Percentiles rank a stretch among this genome's conserved stretches.
Conservation (phyloP, 1,140 invertebrate species). For the Caenorhabditis briggsae region DNA sequence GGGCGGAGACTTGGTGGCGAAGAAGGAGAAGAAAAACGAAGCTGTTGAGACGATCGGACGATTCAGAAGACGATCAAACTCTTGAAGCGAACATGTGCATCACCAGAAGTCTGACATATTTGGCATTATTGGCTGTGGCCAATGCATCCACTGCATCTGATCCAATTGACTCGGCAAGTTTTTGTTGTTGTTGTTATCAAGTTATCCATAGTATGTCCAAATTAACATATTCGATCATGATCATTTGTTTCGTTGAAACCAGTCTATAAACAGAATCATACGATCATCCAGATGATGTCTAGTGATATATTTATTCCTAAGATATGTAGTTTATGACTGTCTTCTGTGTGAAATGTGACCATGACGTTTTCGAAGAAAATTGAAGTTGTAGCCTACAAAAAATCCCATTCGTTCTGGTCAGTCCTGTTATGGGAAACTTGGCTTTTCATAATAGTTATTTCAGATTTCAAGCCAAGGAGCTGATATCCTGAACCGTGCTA, state of each 20-base stretch:
- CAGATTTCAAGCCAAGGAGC: slow-evolving; percentile 52
- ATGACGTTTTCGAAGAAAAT: background rate
- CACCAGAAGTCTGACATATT: background rate
- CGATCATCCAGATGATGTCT: slow-evolving; percentile 4
- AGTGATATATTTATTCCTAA: slow-evolving; percentile 1
- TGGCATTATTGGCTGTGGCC: background rate
- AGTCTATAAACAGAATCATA: background rate
- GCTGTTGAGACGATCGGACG: background rate
- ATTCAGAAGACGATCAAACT: slow-evolving; percentile 54
- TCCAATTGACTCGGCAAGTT: slow-evolving; percentile 31
- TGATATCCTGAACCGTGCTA: slow-evolving; percentile 48
- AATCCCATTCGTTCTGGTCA: background rate
- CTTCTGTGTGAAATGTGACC: background rate
- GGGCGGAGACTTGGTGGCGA: background rate
- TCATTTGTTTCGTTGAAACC: slow-evolving; percentile 31
- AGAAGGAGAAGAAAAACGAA: background rate
- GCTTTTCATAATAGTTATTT: background rate
- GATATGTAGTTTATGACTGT: slow-evolving; percentile 35
- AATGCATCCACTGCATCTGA: slow-evolving; percentile 1
- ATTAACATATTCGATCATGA: background rate
- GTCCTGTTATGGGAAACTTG: background rate
- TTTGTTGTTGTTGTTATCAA: too few species aligned
- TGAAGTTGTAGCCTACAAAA: slow-evolving; percentile 20
- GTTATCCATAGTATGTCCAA: background rate
- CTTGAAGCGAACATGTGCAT: slow-evolving; percentile 8